Evolutionary conservation across 2,797 vertebrate species (phyloP).

Genomic region (Pangasius djambal): DNA sequence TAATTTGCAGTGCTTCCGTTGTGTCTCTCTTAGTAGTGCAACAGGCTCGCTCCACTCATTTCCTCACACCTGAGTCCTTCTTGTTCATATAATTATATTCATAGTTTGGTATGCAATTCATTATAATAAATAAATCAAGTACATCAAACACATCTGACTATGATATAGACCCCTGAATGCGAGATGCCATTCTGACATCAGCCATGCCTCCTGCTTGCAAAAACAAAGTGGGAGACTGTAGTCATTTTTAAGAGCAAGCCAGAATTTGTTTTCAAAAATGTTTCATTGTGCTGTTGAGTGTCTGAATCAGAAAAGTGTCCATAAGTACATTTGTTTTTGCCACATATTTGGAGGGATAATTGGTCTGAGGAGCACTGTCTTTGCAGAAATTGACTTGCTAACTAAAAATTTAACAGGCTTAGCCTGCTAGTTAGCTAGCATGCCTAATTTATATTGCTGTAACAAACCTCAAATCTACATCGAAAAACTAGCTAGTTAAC

Average conservation of each 20-base stretch:
- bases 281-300: neutral
- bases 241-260: neutral
- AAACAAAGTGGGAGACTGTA: neutral
- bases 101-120: neutral
- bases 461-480: neutral
- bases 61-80: slow-evolving; percentile 4
- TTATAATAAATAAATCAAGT: neutral
- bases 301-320: neutral
- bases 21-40: neutral
- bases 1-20: neutral
- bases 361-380: neutral
- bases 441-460: neutral
- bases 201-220: neutral
- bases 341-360: neutral
- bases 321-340: neutral
- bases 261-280: neutral
- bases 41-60: neutral
- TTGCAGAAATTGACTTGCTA: neutral
- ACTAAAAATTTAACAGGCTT: neutral
- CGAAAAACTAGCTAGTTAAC: neutral
- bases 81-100: neutral
- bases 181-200: neutral
- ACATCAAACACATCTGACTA: neutral
- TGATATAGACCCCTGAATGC: neutral
- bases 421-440: no score